Evolutionary conservation across 2,888 invertebrate genomes (phyloP), one percentile per base, ranked within the genome.

Genomic region (Spicauda simplicius): DNA sequence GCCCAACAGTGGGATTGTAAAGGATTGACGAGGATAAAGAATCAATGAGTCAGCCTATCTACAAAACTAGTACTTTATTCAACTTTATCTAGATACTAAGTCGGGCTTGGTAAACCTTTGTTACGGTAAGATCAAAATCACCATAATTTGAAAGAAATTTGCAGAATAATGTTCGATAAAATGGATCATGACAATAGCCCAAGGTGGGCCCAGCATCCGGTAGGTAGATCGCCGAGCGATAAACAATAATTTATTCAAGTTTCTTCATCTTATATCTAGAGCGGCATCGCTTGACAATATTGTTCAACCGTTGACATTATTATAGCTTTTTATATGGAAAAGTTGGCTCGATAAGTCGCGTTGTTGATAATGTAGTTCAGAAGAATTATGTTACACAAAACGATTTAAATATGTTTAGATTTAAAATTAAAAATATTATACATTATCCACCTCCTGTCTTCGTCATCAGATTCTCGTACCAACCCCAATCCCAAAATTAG

Each of bases 181-280:
- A 57, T 53, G 52, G 64, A 53, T 53, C 53, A 58, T 19, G 58
- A 62, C 53, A 41, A 52, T 41, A 41, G 52, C 64, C 56, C 6
- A 10, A 37, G 55, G 56, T 37, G 25, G 25, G 25, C 19, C 37
- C 12, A 52, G 52, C 37, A 58, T 58, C 64, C 57, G 64, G 64
- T 64, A 64, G 58, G 64, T 64, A 57, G 64, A 64, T 64, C 58
- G 41, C 52, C 20, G 52, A n/a, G 37, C 7, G 64, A 64, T 64
- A 64, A 33, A 30, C 18, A 16, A n/a, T 64, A 64, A 64, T 57
- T 64, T 64, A 50, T 56, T 37, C 33, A 56, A 64, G 64, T 64
- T 56, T 56, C 64, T 64, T 64, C 56, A 64, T 64, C 50, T 19
- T 25, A 25, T 48, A 57, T 56, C 50, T 64, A 57, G 50, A 50